Conservation (phyloP, 37 sponge, comb jelly and placozoan genomes). For the Amphimedon queenslandica region DNA sequence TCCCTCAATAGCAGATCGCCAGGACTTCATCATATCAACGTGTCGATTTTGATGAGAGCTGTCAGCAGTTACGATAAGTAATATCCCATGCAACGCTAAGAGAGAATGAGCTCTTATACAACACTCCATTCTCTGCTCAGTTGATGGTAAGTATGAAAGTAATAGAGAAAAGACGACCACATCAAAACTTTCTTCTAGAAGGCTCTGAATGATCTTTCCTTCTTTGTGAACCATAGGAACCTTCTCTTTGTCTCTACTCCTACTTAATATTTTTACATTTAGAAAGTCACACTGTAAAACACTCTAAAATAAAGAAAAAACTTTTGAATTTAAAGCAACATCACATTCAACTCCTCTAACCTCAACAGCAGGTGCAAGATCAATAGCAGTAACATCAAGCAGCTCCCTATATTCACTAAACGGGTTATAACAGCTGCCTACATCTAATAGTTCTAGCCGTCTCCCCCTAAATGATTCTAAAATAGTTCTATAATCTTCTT, state of each 20-base stretch:
- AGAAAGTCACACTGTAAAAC: constrained; percentile 70
- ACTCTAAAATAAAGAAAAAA: constrained; percentile 29
- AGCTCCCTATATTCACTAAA: constrained; percentile 24
- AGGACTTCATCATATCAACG: constrained; percentile 59
- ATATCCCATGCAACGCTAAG: constrained; percentile 52
- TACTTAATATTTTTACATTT: constrained; percentile 13
- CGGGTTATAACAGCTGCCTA: constrained; percentile 90
- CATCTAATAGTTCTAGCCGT: constrained; percentile 50
- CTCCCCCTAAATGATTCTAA: background rate
- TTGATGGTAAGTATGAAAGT: constrained; percentile 68
- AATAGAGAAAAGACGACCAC: constrained; percentile 75
- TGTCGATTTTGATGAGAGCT: constrained; percentile 71
- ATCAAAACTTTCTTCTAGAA: constrained; percentile 32
- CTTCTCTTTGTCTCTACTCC: no score
- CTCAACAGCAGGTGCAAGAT: constrained; percentile 70
- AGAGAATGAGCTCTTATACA: constrained; percentile 58
- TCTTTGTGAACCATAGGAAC: no score
- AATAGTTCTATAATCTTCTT: constrained; percentile 1
- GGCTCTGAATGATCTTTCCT: background rate
- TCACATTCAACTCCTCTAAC: constrained; percentile 17
- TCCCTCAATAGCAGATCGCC: constrained; percentile 51
- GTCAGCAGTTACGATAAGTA: constrained; percentile 78
- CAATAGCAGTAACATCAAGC: constrained; percentile 61
- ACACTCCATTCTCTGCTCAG: constrained; percentile 63
- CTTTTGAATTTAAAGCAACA: no score